These are phyloP conservation scores for Carcina quercana DNA, from an alignment of 2,888 invertebrate genomes.

Conservation along the genomic window DNA sequence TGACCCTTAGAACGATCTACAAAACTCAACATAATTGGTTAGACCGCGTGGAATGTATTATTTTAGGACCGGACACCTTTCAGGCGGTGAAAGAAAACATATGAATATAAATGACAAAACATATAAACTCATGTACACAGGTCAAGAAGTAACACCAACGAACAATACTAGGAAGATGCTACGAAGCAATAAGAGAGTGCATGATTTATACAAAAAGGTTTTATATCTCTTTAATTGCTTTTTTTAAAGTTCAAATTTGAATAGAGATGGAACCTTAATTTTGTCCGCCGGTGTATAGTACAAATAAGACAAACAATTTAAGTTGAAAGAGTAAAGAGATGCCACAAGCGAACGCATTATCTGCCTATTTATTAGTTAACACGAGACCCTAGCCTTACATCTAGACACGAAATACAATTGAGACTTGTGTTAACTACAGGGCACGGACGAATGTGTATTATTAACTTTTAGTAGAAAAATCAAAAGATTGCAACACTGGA, in stretches of 20 bases:
- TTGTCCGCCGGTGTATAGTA: conserved; percentile 21
- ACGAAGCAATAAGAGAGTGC: no score
- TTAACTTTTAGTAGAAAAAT: no score
- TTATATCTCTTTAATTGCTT: no score
- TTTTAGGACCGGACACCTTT: conserved; percentile 69
- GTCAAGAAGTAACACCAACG: no score
- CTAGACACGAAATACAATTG: conserved; percentile 53
- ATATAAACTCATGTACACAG: no score
- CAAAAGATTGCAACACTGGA: no score
- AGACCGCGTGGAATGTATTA: conserved; percentile 70
- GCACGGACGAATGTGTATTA: neutral
- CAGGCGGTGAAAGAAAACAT: conserved; percentile 57
- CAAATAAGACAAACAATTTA: conserved; percentile 37
- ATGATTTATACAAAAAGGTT: no score
- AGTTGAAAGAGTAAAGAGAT: conserved; percentile 34
- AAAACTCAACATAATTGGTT: conserved; percentile 66
- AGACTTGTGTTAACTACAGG: conserved; percentile 11
- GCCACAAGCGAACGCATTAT: conserved; percentile 62
- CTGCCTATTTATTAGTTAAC: conserved; percentile 69
- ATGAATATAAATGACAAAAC: conserved; percentile 17
- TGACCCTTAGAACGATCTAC: conserved; percentile 43
- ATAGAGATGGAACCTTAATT: conserved; percentile 9
- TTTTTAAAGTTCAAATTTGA: conserved; percentile 5
- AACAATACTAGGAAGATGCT: no score
- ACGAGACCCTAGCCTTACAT: conserved; percentile 62